A percentile compares a stretch with the other conserved stretches of the same genome.
Evolutionary conservation across 2,888 invertebrate species (phyloP).

Genomic region (Siphonodentalium dalli): DNA sequence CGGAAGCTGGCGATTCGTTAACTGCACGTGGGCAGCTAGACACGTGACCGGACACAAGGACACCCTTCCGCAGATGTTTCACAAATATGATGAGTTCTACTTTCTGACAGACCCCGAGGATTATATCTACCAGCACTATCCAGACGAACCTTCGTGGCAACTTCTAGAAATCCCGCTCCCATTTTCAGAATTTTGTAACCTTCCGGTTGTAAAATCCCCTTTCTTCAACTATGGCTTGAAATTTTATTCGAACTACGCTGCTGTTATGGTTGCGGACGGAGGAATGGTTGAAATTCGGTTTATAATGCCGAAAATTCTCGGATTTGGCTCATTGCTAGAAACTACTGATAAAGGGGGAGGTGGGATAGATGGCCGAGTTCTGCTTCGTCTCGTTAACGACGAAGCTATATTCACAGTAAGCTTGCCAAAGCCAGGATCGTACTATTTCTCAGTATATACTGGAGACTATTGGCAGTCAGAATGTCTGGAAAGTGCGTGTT

Average conservation of each 20-base stretch:
- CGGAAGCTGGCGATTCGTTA: constrained; percentile 97
- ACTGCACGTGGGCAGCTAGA: constrained; percentile 98
- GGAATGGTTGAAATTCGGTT: constrained; percentile 59
- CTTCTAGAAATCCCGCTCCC: constrained; percentile 65
- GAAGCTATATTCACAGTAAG: constrained; percentile 62
- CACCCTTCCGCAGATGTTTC: constrained; percentile 51
- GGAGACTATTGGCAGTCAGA: constrained; percentile 59
- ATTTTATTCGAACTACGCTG: constrained; percentile 56
- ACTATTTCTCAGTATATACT: constrained; percentile 64
- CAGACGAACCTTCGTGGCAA: constrained; percentile 65
- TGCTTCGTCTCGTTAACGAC: constrained; percentile 52
- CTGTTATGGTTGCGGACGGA: constrained; percentile 48
- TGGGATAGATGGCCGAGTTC: constrained; percentile 46
- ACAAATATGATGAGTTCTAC: constrained; percentile 65
- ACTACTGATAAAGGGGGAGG: constrained; percentile 45
- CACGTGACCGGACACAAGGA: constrained; percentile 66
- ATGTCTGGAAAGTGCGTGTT: constrained; percentile 60
- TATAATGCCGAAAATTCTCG: constrained; percentile 51
- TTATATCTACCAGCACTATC: constrained; percentile 64
- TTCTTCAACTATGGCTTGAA: constrained; percentile 64
- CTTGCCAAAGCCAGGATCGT: constrained; percentile 64
- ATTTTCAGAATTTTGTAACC: constrained; percentile 66
- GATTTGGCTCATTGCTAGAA: constrained; percentile 54
- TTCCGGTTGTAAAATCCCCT: constrained; percentile 67
- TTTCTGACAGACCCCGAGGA: constrained; percentile 64